A percentile compares a stretch with the other conserved stretches of the same genome.
phyloP scores from a whole-genome alignment of 2,888 invertebrate genomes.

The Tortricodes alternella region DNA sequence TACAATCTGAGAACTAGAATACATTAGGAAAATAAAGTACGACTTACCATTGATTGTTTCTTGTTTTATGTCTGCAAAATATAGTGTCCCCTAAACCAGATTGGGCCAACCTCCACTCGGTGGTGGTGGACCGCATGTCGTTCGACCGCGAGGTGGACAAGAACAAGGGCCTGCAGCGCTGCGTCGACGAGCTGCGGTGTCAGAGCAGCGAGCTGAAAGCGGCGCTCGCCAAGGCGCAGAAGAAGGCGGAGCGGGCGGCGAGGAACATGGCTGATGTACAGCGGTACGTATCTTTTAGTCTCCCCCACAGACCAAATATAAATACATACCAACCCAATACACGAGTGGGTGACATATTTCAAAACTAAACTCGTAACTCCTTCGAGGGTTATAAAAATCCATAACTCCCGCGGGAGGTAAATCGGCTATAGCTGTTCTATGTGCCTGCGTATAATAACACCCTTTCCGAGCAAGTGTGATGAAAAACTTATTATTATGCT shows the following conservation, averaged over 20 bases:
- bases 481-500: too few relatives aligned
- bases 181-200: constrained; percentile 73
- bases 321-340: too few relatives aligned
- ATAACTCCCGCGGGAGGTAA: too few relatives aligned
- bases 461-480: too few relatives aligned
- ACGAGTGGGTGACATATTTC: too few relatives aligned
- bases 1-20: too few relatives aligned
- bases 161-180: constrained; percentile 66
- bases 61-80: background rate
- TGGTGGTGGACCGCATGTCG: constrained; percentile 77
- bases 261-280: constrained; percentile 9
- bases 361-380: too few relatives aligned
- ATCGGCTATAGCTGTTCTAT: too few relatives aligned
- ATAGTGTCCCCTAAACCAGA: constrained; percentile 50
- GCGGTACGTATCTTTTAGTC: background rate
- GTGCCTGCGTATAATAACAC: too few relatives aligned
- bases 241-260: constrained; percentile 47
- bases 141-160: constrained; percentile 74
- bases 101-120: constrained; percentile 71
- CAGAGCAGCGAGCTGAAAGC: constrained; percentile 73
- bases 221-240: constrained; percentile 61
- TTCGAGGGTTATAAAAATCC: too few relatives aligned
- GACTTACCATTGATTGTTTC: too few relatives aligned
- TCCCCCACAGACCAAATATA: background rate
- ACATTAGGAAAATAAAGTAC: background rate